phyloP scores from a whole-genome alignment of 2,113 vertebrate genomes.

The Romanogobio albipinnatus region DNA sequence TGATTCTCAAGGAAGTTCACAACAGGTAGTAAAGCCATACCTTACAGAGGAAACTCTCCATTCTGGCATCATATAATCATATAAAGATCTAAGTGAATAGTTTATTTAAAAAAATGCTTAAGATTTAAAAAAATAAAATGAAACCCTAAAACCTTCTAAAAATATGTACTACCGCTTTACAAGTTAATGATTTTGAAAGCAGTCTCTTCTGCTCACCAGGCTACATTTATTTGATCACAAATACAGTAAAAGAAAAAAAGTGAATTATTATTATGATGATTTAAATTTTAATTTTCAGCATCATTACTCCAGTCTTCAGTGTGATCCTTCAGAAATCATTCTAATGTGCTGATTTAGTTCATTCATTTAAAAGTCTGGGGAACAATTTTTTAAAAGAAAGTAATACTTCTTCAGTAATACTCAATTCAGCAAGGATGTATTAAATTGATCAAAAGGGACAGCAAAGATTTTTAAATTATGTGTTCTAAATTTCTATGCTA shows the following conservation, averaged over 20 bases:
- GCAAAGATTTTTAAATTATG: no score
- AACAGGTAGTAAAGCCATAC: constrained; percentile 50
- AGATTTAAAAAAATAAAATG: not conserved
- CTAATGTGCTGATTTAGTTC: not conserved
- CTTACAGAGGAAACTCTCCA: not conserved
- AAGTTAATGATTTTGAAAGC: not conserved
- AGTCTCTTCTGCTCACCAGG: not conserved
- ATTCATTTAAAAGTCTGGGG: no score
- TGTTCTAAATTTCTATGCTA: no score
- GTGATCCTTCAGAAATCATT: not conserved
- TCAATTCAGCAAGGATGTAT: no score
- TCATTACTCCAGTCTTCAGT: not conserved
- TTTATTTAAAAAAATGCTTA: constrained; percentile 1
- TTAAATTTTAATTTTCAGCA: not conserved
- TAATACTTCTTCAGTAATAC: no score
- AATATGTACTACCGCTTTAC: not conserved
- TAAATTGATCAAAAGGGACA: no score
- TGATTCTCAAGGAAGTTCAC: constrained; percentile 38
- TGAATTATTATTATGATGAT: not conserved
- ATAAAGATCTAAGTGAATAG: not conserved
- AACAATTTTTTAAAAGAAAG: no score
- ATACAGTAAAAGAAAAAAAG: not conserved
- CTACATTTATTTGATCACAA: not conserved
- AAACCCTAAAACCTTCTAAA: not conserved
- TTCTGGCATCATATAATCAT: constrained; percentile 1